A percentile compares a stretch with the other conserved stretches of the same genome.
These are phyloP conservation scores for Hycleus cichorii DNA, from an alignment of 1,140 invertebrate species.

Conservation along the genomic window DNA sequence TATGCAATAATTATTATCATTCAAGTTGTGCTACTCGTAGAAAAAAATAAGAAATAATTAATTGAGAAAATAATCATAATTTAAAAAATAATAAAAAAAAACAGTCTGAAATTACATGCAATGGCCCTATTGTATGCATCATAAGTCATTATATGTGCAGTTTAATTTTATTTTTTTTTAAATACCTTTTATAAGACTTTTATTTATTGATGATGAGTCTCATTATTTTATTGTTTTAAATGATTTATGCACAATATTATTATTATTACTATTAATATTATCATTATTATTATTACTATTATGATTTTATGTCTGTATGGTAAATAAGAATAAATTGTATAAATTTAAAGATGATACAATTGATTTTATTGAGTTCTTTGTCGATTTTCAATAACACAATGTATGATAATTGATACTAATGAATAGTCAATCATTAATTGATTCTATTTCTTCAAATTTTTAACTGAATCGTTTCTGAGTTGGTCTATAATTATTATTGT, in stretches of 20 bases:
- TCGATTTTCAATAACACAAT: too few relatives aligned
- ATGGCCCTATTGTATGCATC: conserved; percentile 29
- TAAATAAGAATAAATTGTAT: conserved; percentile 37
- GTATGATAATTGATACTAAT: too few relatives aligned
- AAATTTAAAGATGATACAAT: conserved; percentile 18
- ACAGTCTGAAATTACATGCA: conserved; percentile 33
- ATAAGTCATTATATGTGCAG: conserved; percentile 33
- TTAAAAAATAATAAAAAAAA: too few relatives aligned
- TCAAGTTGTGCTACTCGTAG: conserved; percentile 39
- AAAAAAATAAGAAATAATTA: conserved; percentile 1
- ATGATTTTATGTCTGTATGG: conserved; percentile 41
- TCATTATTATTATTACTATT: conserved; percentile 20
- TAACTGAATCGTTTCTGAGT: too few relatives aligned
- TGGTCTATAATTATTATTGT: too few relatives aligned
- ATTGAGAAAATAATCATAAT: too few relatives aligned
- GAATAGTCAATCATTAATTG: too few relatives aligned
- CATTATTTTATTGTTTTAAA: conserved; percentile 21
- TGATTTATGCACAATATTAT: conserved; percentile 36
- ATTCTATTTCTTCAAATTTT: too few relatives aligned
- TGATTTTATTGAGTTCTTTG: too few relatives aligned
- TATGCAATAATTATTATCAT: conserved; percentile 38
- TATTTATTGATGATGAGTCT: conserved; percentile 7
- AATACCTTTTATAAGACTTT: conserved; percentile 15
- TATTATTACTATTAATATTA: too few relatives aligned
- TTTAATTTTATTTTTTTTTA: conserved; percentile 21